A percentile compares a stretch with the other conserved stretches of the same genome.
phyloP scores from a whole-genome alignment of 2,113 vertebrate genomes.

The Gallinago media region DNA sequence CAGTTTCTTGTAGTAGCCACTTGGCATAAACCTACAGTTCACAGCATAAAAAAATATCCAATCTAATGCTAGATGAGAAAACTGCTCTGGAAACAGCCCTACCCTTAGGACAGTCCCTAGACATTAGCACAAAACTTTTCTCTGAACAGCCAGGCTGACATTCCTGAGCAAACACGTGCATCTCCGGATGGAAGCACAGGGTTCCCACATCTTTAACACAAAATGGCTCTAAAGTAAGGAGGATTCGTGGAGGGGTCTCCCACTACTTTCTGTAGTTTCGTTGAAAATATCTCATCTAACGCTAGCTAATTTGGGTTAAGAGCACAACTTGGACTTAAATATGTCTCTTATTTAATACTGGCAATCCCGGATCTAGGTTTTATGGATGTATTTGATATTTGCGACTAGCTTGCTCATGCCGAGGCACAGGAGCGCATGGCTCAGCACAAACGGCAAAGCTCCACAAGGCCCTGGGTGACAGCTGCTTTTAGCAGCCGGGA shows the following conservation, averaged over 20 bases:
- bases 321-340: fast-evolving
- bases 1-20: neutral
- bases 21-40: neutral
- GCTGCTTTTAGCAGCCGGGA: neutral
- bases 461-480: neutral
- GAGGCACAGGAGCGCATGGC: fast-evolving
- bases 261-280: fast-evolving
- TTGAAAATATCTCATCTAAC: fast-evolving
- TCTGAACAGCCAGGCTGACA: neutral
- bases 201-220: too few relatives aligned
- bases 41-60: fast-evolving
- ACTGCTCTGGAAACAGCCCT: neutral
- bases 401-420: neutral
- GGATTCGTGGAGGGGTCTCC: fast-evolving
- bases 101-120: neutral
- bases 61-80: neutral
- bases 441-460: neutral
- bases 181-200: fast-evolving
- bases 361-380: fast-evolving
- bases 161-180: fast-evolving
- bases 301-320: neutral
- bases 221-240: neutral
- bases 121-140: neutral
- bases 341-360: fast-evolving
- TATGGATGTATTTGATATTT: fast-evolving